Conservation (phyloP, 1,140 invertebrate species). For the Drosophila kepulauana region DNA sequence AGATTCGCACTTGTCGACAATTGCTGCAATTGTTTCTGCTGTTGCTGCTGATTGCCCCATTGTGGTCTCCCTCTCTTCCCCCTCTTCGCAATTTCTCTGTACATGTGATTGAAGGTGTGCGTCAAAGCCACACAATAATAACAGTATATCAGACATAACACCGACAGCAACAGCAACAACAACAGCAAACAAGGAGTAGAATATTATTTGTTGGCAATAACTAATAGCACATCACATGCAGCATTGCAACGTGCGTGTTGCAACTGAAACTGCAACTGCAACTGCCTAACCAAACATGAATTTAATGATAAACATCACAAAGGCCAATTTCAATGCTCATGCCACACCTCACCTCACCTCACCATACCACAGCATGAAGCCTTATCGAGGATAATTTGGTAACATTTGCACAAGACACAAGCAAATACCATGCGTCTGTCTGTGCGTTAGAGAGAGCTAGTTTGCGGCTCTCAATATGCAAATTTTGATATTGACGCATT, state of each 20-base stretch:
- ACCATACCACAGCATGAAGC: neutral
- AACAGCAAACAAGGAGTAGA: conserved; percentile 38
- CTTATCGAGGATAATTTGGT: conserved; percentile 51
- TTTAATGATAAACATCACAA: conserved; percentile 74
- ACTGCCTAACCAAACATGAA: conserved; percentile 47
- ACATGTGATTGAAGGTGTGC: conserved; percentile 1
- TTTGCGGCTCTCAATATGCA: conserved; percentile 67
- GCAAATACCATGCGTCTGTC: conserved; percentile 34
- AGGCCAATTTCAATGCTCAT: conserved; percentile 43
- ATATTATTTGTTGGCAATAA: conserved; percentile 72
- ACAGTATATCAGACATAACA: conserved; percentile 39
- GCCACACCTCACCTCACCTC: neutral
- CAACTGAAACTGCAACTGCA: conserved; percentile 11
- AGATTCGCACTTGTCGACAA: conserved; percentile 63
- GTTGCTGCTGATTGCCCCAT: conserved; percentile 70
- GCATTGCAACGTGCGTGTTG: conserved; percentile 18
- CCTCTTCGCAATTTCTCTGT: neutral
- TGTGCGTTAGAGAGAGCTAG: conserved; percentile 46
- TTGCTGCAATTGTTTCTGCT: conserved; percentile 66
- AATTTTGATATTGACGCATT: conserved; percentile 76
- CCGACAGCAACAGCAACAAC: conserved; percentile 8
- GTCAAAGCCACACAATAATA: conserved; percentile 56
- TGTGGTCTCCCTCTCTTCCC: conserved; percentile 45
- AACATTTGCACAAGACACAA: conserved; percentile 56
- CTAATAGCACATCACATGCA: conserved; percentile 41